Evolutionary conservation across 2,888 invertebrate species (phyloP).

Genomic region (Drosophila percnosoma): DNA sequence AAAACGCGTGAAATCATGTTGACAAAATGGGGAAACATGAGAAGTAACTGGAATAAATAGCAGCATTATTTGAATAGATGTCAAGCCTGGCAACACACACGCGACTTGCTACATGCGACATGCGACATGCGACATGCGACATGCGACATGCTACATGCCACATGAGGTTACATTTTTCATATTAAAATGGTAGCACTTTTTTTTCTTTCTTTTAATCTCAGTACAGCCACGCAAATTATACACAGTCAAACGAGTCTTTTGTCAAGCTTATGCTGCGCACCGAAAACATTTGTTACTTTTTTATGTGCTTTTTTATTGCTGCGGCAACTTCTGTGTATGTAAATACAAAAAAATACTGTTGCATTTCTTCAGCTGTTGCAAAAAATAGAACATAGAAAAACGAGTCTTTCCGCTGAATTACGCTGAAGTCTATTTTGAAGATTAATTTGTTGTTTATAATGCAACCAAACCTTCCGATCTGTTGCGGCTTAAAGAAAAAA

Average conservation of each 20-base stretch:
- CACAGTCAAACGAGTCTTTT: conserved; percentile 12
- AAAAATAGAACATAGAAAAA: background rate
- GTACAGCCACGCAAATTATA: conserved; percentile 21
- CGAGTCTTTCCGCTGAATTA: background rate
- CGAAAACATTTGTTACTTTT: conserved; percentile 38
- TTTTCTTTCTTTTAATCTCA: conserved; percentile 3
- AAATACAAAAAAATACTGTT: conserved; percentile 12
- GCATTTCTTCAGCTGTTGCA: conserved; percentile 19
- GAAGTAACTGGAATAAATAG: conserved; percentile 10
- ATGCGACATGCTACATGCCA: conserved; percentile 15
- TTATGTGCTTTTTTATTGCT: conserved; percentile 2
- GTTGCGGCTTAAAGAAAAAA: background rate
- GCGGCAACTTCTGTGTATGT: conserved; percentile 5
- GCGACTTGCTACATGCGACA: conserved; percentile 6
- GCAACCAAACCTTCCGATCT: background rate
- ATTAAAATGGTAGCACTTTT: conserved; percentile 54
- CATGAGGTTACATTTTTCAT: conserved; percentile 25
- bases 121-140: conserved; percentile 14
- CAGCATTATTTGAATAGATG: conserved; percentile 10
- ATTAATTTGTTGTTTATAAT: background rate
- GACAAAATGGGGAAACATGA: background rate
- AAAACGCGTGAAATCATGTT: conserved; percentile 40
- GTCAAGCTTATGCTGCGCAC: conserved; percentile 25
- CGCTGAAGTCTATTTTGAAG: background rate
- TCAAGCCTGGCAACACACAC: conserved; percentile 42